A percentile compares a stretch with the other conserved stretches of the same genome.
phyloP scores from a whole-genome alignment of 2,797 vertebrate species.

The Pristis pectinata region DNA sequence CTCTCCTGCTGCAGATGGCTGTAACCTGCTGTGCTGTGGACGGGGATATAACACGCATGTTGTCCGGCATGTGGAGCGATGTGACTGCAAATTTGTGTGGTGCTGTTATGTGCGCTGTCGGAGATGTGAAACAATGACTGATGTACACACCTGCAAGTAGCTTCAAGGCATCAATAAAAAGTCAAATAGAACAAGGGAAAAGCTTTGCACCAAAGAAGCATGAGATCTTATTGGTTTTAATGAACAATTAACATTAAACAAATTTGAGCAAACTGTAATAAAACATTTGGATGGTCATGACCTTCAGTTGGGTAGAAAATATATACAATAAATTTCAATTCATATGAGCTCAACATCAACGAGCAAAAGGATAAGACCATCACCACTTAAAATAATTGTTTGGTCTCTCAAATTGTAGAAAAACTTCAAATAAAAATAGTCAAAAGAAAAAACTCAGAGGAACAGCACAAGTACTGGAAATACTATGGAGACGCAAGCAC shows the following conservation, averaged over 20 bases:
- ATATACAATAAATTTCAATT: not conserved
- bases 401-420: not conserved
- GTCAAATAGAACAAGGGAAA: not conserved
- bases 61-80: conserved; percentile 79
- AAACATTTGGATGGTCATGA: not conserved
- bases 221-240: not conserved
- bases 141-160: conserved; percentile 92
- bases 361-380: not conserved
- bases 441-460: not conserved
- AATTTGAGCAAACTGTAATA: not conserved
- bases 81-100: conserved; percentile 95
- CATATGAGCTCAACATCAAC: not conserved
- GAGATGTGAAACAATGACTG: conserved; percentile 89
- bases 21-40: conserved; percentile 90
- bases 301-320: not conserved
- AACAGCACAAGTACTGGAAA: not conserved
- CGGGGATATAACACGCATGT: conserved; percentile 92
- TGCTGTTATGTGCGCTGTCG: conserved; percentile 92
- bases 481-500: not conserved
- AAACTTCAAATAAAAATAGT: not conserved
- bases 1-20: conserved; percentile 72
- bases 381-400: not conserved
- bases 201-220: not conserved
- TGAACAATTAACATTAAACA: not conserved
- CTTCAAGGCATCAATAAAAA: rapidly evolving